A percentile compares a stretch with the other conserved stretches of the same genome.
Evolutionary conservation across 1,140 invertebrate species (phyloP).

Genomic region (Drosophila athabasca): DNA sequence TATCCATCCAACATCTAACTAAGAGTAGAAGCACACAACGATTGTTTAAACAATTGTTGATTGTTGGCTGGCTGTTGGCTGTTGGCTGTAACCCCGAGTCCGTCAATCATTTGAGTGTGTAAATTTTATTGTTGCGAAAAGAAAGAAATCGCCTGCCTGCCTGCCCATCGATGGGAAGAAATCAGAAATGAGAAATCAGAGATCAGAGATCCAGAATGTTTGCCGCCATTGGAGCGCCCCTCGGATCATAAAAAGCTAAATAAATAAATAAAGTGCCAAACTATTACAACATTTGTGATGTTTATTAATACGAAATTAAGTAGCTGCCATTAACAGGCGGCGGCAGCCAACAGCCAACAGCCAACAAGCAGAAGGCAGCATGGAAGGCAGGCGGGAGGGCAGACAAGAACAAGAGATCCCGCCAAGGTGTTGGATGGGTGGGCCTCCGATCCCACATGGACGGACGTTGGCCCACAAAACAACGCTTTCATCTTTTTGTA

Average conservation of each 20-base stretch:
- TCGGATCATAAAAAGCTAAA: constrained; percentile 52
- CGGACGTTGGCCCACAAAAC: constrained; percentile 52
- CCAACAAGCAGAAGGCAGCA: not conserved
- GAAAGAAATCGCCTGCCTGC: constrained; percentile 48
- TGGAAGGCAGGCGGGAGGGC: constrained; percentile 1
- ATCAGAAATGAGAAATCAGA: constrained; percentile 19
- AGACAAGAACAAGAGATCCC: constrained; percentile 12
- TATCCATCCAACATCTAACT: constrained; percentile 24
- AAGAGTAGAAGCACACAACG: constrained; percentile 25
- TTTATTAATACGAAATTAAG: constrained; percentile 82
- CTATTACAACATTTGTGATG: constrained; percentile 80
- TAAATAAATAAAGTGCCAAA: constrained; percentile 78
- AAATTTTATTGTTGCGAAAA: constrained; percentile 66
- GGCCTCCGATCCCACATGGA: constrained; percentile 34
- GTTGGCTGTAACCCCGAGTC: constrained; percentile 26
- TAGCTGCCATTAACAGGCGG: constrained; percentile 63
- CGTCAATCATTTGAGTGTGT: constrained; percentile 66
- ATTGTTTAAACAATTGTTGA: constrained; percentile 68
- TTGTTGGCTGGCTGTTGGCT: not conserved
- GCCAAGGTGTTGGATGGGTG: constrained; percentile 55
- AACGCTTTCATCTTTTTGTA: constrained; percentile 80
- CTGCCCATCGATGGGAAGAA: constrained; percentile 41
- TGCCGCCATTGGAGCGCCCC: constrained; percentile 22
- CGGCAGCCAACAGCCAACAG: constrained; percentile 7
- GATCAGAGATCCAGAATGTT: constrained; percentile 48